Evolutionary conservation across 2,797 vertebrate genomes (phyloP).

Genomic region (Schizopygopsis malacanthus): DNA sequence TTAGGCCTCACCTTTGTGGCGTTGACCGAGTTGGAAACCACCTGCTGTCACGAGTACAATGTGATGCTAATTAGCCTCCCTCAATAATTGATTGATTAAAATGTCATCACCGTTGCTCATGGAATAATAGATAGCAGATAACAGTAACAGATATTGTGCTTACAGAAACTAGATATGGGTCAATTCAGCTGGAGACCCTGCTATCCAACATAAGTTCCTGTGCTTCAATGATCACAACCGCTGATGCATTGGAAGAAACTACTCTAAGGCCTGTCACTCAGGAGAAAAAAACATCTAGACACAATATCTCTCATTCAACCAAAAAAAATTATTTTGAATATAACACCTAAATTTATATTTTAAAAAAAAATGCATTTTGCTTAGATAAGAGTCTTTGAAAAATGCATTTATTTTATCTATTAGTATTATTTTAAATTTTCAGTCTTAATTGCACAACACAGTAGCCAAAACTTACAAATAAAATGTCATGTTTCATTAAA

Average conservation of each 20-base stretch:
- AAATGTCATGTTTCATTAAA: not conserved
- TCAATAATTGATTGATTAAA: constrained; percentile 42
- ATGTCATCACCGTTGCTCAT: constrained; percentile 19
- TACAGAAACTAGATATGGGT: constrained; percentile 68
- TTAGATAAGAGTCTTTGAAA: not conserved
- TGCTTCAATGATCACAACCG: constrained; percentile 42
- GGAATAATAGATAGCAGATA: too few relatives aligned
- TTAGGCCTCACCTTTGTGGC: not conserved
- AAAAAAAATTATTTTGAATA: not conserved
- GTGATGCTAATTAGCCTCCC: constrained; percentile 31
- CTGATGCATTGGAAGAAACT: constrained; percentile 31
- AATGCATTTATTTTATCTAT: not conserved
- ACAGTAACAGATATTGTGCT: too few relatives aligned
- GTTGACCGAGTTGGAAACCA: not conserved
- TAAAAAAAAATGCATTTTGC: not conserved
- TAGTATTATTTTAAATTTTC: not conserved
- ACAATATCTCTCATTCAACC: not conserved
- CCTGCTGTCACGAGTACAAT: constrained; percentile 26
- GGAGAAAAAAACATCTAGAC: not conserved
- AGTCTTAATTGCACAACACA: not conserved
- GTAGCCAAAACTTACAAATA: not conserved
- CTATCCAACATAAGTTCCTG: constrained; percentile 35
- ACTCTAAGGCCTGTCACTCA: constrained; percentile 20
- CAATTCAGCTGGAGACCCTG: constrained; percentile 52
- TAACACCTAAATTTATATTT: not conserved